Evolutionary conservation across 2,888 invertebrate species (phyloP).

Genomic region (Asteroscopus sphinx): DNA sequence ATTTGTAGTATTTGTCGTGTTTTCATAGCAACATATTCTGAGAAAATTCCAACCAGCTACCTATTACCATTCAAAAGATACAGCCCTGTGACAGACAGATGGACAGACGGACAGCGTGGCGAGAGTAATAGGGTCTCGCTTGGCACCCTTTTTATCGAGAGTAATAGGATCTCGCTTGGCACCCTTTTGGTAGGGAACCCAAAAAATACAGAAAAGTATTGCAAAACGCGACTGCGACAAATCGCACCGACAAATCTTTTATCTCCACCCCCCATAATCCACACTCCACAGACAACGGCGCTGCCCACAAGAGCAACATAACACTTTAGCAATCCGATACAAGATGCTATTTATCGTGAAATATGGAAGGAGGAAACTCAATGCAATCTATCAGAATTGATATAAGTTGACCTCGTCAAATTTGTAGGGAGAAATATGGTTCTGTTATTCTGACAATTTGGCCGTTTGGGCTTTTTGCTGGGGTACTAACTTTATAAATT

Average conservation of each 20-base stretch:
- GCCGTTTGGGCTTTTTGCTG: not conserved
- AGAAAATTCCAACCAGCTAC: too few species aligned
- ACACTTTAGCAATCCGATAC: slow-evolving; percentile 66
- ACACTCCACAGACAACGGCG: slow-evolving; percentile 25
- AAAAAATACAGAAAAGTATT: not conserved
- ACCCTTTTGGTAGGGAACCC: too few species aligned
- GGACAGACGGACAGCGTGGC: too few species aligned
- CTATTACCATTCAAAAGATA: too few species aligned
- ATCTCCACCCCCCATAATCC: slow-evolving; percentile 24
- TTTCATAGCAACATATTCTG: too few species aligned
- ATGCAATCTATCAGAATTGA: slow-evolving; percentile 48
- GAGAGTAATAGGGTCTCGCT: too few species aligned
- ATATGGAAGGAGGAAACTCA: slow-evolving; percentile 51
- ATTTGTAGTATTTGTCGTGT: too few species aligned
- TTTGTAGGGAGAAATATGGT: slow-evolving; percentile 24
- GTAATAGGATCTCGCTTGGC: too few species aligned
- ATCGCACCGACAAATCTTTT: slow-evolving; percentile 19
- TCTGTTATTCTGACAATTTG: slow-evolving; percentile 5
- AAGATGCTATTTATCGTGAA: slow-evolving; percentile 63
- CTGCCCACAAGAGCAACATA: slow-evolving; percentile 53
- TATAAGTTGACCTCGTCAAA: slow-evolving; percentile 41
- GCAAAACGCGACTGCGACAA: slow-evolving; percentile 10
- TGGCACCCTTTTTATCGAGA: too few species aligned
- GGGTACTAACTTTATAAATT: too few species aligned
- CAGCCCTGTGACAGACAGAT: too few species aligned